phyloP scores from a whole-genome alignment of 2,113 vertebrate species.

The Sterrhoptilus dennistouni region DNA sequence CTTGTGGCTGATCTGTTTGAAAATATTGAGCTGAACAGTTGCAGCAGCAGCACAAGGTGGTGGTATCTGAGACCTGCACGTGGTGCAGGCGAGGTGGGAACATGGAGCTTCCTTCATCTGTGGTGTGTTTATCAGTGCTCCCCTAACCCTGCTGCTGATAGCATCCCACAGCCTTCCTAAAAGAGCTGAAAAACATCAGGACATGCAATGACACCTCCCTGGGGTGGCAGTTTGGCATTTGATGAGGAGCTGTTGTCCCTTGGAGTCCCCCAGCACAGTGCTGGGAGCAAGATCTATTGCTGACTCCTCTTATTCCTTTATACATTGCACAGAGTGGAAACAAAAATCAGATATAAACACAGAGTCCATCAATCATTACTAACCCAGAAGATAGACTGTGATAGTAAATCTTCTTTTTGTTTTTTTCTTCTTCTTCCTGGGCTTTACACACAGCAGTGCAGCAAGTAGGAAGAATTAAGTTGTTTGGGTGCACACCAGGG shows the following conservation, averaged over 20 bases:
- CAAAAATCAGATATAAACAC: not conserved
- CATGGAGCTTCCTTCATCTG: not conserved
- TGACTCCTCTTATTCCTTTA: not conserved
- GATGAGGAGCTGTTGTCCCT: not conserved
- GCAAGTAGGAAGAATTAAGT: not conserved
- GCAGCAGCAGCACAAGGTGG: not conserved
- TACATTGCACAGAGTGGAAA: not conserved
- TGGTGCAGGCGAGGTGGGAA: not conserved
- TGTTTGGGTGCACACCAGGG: not conserved
- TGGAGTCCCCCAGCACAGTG: not conserved
- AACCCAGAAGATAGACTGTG: not conserved
- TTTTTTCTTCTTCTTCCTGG: not conserved
- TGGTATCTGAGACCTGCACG: not conserved
- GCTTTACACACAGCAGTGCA: not conserved
- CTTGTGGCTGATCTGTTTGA: conserved; percentile 12
- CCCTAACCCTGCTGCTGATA: not conserved
- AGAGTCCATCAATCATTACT: conserved; percentile 5
- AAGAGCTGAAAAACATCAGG: not conserved
- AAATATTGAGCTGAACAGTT: conserved; percentile 14
- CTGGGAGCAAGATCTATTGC: not conserved
- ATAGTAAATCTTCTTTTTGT: not conserved
- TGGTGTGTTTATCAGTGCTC: not conserved
- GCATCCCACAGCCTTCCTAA: not conserved
- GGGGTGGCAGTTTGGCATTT: not conserved
- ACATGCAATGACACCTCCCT: not conserved